phyloP scores from a whole-genome alignment of 2,113 vertebrate genomes.

The Lethenteron reissneri region DNA sequence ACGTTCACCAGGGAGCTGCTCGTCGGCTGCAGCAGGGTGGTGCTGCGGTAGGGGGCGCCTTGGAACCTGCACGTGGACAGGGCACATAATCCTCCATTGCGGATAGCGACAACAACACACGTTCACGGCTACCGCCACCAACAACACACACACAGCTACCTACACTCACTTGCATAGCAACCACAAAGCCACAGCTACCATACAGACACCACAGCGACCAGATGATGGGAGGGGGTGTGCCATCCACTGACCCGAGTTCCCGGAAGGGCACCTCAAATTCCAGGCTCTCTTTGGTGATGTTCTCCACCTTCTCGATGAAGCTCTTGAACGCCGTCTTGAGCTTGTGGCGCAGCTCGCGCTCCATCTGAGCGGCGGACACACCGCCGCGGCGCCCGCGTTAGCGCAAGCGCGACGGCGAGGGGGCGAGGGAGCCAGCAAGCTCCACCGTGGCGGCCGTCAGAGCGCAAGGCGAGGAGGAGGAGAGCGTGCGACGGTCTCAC shows the following conservation, averaged over 20 bases:
- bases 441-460: neutral
- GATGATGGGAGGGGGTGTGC: neutral
- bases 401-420: too few species aligned
- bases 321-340: constrained; percentile 90
- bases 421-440: neutral
- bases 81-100: too few species aligned
- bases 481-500: constrained; percentile 7
- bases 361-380: constrained; percentile 34
- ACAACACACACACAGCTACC: too few species aligned
- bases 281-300: constrained; percentile 65
- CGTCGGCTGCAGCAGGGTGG: constrained; percentile 65
- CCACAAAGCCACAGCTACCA: too few species aligned
- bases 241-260: constrained; percentile 46
- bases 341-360: constrained; percentile 84
- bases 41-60: constrained; percentile 77
- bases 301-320: constrained; percentile 88
- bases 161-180: too few species aligned
- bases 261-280: constrained; percentile 89
- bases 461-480: too few species aligned
- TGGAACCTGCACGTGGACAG: constrained; percentile 35
- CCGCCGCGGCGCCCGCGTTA: neutral
- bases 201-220: too few species aligned
- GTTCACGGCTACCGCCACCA: too few species aligned
- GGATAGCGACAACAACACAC: too few species aligned
- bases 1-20: constrained; percentile 68